Evolutionary conservation across 2,888 invertebrate species (phyloP).

Genomic region (Dusona sp.): DNA sequence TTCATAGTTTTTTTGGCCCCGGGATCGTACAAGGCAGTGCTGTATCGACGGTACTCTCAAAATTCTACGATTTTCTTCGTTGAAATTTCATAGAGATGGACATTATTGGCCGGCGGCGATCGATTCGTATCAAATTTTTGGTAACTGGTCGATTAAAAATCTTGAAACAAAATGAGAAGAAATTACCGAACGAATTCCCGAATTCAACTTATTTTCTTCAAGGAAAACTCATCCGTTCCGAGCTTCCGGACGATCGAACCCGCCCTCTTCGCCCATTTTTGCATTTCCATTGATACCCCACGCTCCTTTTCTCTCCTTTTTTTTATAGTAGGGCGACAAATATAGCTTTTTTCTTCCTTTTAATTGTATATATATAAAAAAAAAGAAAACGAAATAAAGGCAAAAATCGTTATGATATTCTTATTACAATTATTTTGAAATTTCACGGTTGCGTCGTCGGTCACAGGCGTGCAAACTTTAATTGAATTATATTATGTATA

Average conservation of each 20-base stretch:
- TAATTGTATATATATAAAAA: slow-evolving; percentile 26
- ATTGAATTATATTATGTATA: slow-evolving; percentile 76
- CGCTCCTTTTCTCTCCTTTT: slow-evolving; percentile 31
- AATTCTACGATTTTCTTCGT: background rate
- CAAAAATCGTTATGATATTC: slow-evolving; percentile 8
- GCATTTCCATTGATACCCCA: slow-evolving; percentile 84
- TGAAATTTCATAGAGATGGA: background rate
- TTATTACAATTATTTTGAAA: slow-evolving; percentile 49
- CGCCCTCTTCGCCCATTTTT: slow-evolving; percentile 68
- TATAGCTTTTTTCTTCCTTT: background rate
- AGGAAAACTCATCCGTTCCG: background rate
- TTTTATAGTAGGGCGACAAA: slow-evolving; percentile 12
- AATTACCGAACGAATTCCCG: background rate
- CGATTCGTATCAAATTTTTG: background rate
- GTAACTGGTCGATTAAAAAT: too few relatives aligned
- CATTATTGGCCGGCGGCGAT: background rate
- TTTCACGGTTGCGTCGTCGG: slow-evolving; percentile 76
- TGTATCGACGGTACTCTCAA: background rate
- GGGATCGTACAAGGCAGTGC: slow-evolving; percentile 48
- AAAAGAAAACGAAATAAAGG: slow-evolving; percentile 70
- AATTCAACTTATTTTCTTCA: background rate
- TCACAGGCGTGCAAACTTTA: slow-evolving; percentile 78
- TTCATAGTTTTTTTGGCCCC: slow-evolving; percentile 29
- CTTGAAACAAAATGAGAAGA: background rate
- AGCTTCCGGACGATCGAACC: background rate